Conservation (phyloP, 2,888 invertebrate species). For the Ditula angustiorana region DNA sequence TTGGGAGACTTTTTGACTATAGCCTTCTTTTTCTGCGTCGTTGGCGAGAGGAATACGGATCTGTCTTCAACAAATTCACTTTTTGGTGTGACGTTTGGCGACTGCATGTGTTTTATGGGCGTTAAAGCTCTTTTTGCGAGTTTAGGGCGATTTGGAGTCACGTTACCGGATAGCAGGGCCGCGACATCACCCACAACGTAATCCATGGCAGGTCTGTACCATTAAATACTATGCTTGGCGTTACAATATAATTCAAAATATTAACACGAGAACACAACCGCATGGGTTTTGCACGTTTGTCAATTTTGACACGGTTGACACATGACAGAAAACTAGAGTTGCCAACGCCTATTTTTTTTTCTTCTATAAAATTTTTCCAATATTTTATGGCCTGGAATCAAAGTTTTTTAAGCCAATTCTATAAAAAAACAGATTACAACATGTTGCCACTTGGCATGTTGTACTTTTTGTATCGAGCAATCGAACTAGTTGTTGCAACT, state of each 20-base stretch:
- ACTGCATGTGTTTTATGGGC: conserved; percentile 75
- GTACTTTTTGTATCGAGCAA: too few species aligned
- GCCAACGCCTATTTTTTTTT: background rate
- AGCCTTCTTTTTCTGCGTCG: conserved; percentile 76
- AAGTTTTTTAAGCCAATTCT: too few species aligned
- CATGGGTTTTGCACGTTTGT: conserved; percentile 17
- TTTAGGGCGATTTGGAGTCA: conserved; percentile 83
- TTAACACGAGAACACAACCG: conserved; percentile 9
- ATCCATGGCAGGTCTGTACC: conserved; percentile 63
- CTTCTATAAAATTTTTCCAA: too few species aligned
- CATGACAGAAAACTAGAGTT: background rate
- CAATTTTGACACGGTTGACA: conserved; percentile 3
- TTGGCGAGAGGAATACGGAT: conserved; percentile 77
- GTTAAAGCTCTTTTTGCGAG: conserved; percentile 71
- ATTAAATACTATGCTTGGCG: conserved; percentile 14
- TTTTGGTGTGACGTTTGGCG: conserved; percentile 78
- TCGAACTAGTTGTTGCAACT: too few species aligned
- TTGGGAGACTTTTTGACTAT: conserved; percentile 79
- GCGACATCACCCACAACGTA: conserved; percentile 86
- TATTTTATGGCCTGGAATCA: too few species aligned
- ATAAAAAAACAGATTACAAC: too few species aligned
- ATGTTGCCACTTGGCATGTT: too few species aligned
- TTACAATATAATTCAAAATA: background rate
- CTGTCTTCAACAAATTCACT: conserved; percentile 73
- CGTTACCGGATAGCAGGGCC: conserved; percentile 84